These are phyloP conservation scores for Drosophila nigricruria DNA, from an alignment of 2,888 invertebrate species.

Conservation along the genomic window DNA sequence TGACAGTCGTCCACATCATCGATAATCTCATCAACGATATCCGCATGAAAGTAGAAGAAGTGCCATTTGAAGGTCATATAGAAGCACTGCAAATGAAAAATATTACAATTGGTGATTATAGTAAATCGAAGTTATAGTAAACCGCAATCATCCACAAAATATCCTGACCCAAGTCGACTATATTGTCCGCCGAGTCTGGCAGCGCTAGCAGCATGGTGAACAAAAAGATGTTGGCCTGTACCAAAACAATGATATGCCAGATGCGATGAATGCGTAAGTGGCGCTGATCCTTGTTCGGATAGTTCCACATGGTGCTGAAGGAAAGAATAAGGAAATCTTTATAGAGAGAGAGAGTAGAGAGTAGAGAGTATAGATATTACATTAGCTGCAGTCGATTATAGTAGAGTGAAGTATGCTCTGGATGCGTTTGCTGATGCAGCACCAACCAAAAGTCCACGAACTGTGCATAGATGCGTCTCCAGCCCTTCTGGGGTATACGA, in stretches of 20 bases:
- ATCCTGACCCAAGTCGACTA: constrained; percentile 46
- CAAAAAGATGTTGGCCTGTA: background rate
- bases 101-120: background rate
- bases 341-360: no score
- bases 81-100: constrained; percentile 12
- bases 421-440: constrained; percentile 22
- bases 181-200: constrained; percentile 19
- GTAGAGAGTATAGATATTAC: background rate
- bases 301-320: constrained; percentile 33
- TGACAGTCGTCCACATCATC: constrained; percentile 31
- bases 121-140: background rate
- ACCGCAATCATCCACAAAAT: constrained; percentile 33
- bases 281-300: constrained; percentile 27
- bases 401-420: constrained; percentile 23
- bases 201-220: background rate
- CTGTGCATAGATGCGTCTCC: constrained; percentile 19
- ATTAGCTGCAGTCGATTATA: constrained; percentile 40
- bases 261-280: background rate
- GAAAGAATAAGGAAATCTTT: background rate
- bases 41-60: constrained; percentile 15
- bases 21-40: constrained; percentile 43
- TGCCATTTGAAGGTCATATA: constrained; percentile 35
- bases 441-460: constrained; percentile 22
- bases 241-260: constrained; percentile 20
- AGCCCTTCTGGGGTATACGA: background rate